Percentiles rank a stretch among this genome's conserved stretches.
Conservation (phyloP, 2,113 vertebrate species). For the Myotis davidii region DNA sequence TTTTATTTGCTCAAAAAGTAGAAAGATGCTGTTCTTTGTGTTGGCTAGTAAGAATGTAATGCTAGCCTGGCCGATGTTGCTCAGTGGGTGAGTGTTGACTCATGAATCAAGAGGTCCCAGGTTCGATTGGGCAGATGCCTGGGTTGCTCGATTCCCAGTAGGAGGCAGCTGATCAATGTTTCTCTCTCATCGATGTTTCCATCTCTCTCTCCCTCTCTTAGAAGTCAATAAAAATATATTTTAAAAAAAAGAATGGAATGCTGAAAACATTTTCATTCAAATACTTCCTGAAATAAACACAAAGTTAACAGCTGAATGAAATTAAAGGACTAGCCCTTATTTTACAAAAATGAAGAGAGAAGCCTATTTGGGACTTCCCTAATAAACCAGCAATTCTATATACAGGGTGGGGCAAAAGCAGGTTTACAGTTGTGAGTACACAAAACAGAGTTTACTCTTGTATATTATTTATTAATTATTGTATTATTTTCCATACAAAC, state of each 20-base stretch:
- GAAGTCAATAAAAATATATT: no score
- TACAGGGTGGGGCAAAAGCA: neutral
- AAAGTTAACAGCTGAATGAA: constrained; percentile 33
- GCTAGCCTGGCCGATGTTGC: neutral
- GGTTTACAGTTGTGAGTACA: neutral
- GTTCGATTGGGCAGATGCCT: no score
- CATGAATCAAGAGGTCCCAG: no score
- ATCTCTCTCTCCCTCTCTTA: no score
- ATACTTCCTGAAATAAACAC: constrained; percentile 31
- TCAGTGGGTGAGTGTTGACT: no score
- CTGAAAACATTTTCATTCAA: constrained; percentile 25
- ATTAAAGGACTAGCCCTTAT: neutral
- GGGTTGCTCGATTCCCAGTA: no score
- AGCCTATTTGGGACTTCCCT: neutral
- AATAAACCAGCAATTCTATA: neutral
- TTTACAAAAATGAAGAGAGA: constrained; percentile 47
- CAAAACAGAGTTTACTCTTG: neutral
- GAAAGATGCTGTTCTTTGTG: neutral
- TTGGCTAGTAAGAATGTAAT: constrained; percentile 34
- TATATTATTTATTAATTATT: neutral
- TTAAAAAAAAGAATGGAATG: constrained; percentile 32
- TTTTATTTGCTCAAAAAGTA: constrained; percentile 38
- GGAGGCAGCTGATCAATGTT: no score
- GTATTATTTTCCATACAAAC: neutral
- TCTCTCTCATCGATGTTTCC: no score